Percentiles rank a stretch among this genome's conserved stretches.
These are phyloP conservation scores for Tenthredo mesomela DNA, from an alignment of 2,888 invertebrate genomes.

Conservation along the genomic window DNA sequence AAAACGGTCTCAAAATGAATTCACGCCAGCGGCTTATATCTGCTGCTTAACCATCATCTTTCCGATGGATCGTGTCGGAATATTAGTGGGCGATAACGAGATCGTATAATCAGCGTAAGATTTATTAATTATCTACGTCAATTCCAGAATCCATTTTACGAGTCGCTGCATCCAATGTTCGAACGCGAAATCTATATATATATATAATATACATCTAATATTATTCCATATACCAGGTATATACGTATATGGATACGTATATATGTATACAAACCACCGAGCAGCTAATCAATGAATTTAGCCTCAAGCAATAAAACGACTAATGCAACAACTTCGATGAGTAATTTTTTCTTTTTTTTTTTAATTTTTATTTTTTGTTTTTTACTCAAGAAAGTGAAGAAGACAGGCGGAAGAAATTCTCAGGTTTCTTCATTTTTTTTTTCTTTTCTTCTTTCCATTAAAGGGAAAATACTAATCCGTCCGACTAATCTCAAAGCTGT, in stretches of 20 bases:
- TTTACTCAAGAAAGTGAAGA: not conserved
- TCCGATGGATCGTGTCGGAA: not conserved
- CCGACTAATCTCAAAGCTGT: not conserved
- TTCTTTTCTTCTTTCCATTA: not conserved
- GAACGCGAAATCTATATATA: not conserved
- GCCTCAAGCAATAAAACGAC: not conserved
- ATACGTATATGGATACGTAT: too few species aligned
- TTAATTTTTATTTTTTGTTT: too few species aligned
- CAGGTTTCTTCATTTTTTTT: not conserved
- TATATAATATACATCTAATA: not conserved
- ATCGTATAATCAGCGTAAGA: conserved; percentile 31
- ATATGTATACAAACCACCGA: not conserved
- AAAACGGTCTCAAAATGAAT: conserved; percentile 5
- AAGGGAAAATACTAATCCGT: not conserved
- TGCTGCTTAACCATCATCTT: not conserved
- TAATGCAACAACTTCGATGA: not conserved
- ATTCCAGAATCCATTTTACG: conserved; percentile 42
- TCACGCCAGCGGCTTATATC: not conserved
- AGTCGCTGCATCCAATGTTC: conserved; percentile 41
- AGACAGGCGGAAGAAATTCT: not conserved
- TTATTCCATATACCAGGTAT: not conserved
- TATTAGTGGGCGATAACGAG: conserved; percentile 8
- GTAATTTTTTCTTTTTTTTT: not conserved
- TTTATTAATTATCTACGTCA: conserved; percentile 40
- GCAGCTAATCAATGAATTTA: conserved; percentile 2